Conservation (phyloP, 2,888 invertebrate species). For the Buathra laborator region DNA sequence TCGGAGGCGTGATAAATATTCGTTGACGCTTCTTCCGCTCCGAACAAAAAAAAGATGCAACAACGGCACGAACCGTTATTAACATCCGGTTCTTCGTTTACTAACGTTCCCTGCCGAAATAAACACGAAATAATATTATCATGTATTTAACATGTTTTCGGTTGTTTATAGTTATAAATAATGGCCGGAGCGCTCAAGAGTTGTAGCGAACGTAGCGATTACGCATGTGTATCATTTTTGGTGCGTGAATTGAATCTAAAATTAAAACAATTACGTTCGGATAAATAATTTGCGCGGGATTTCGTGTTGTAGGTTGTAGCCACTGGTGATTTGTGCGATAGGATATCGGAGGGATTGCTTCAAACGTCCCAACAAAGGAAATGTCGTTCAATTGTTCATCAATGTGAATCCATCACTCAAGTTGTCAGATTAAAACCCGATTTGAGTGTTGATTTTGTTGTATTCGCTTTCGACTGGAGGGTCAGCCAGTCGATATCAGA, state of each 20-base stretch:
- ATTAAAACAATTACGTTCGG: background rate
- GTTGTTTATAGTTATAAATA: conserved; percentile 39
- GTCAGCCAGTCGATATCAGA: conserved; percentile 74
- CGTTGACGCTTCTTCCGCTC: conserved; percentile 42
- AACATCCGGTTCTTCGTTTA: conserved; percentile 33
- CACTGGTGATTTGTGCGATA: conserved; percentile 76
- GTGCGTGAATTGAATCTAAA: conserved; percentile 70
- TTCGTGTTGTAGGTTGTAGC: conserved; percentile 77
- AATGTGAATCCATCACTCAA: conserved; percentile 78
- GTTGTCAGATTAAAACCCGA: conserved; percentile 71
- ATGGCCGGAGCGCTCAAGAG: conserved; percentile 79
- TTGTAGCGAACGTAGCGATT: conserved; percentile 71
- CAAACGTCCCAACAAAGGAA: conserved; percentile 72
- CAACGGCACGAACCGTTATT: background rate
- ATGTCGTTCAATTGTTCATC: conserved; percentile 77
- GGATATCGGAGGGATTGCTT: conserved; percentile 76
- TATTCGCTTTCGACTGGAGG: conserved; percentile 80
- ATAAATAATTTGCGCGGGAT: conserved; percentile 34
- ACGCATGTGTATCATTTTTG: conserved; percentile 75
- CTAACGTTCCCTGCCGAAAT: conserved; percentile 18
- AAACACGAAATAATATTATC: conserved; percentile 33
- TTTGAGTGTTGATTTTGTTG: conserved; percentile 79
- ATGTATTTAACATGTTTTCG: conserved; percentile 50
- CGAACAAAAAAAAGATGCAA: background rate
- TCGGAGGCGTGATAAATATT: conserved; percentile 6